A percentile compares a stretch with the other conserved stretches of the same genome.
Evolutionary conservation across 2,888 invertebrate genomes (phyloP).

Genomic region (Ochropleura leucogaster): DNA sequence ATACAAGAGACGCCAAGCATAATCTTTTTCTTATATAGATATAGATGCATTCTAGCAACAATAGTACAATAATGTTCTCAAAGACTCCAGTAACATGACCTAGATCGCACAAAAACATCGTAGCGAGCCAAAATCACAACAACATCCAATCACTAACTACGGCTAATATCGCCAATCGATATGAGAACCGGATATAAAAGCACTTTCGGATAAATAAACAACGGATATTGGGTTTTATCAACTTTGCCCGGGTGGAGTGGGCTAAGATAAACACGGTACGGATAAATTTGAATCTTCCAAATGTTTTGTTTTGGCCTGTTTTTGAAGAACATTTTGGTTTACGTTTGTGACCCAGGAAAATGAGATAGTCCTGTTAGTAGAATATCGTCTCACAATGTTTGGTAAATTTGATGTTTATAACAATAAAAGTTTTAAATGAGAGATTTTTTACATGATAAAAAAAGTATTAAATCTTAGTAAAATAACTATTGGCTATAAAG

Average conservation of each 20-base stretch:
- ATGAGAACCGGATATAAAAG: conserved; percentile 61
- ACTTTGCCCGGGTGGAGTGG: conserved; percentile 52
- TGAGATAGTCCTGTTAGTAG: background rate
- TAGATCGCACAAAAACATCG: conserved; percentile 45
- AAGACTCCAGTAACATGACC: conserved; percentile 27
- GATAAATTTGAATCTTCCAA: conserved; percentile 55
- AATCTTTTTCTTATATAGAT: conserved; percentile 4
- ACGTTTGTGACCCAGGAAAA: background rate
- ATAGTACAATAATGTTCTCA: conserved; percentile 10
- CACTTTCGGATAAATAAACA: conserved; percentile 66
- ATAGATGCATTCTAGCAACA: conserved; percentile 8
- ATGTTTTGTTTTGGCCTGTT: conserved; percentile 44
- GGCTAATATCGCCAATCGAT: conserved; percentile 52
- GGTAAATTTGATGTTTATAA: background rate
- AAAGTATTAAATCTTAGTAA: background rate
- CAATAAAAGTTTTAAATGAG: background rate
- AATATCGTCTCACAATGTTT: background rate
- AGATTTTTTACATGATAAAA: background rate
- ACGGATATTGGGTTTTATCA: conserved; percentile 67
- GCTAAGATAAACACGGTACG: conserved; percentile 54
- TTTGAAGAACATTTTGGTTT: conserved; percentile 7
- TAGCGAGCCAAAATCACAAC: conserved; percentile 45
- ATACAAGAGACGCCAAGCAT: background rate
- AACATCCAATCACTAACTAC: conserved; percentile 48
- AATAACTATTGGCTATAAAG: background rate